These are phyloP conservation scores for Notothenia coriiceps DNA, from an alignment of 2,113 vertebrate genomes.

Conservation along the genomic window DNA sequence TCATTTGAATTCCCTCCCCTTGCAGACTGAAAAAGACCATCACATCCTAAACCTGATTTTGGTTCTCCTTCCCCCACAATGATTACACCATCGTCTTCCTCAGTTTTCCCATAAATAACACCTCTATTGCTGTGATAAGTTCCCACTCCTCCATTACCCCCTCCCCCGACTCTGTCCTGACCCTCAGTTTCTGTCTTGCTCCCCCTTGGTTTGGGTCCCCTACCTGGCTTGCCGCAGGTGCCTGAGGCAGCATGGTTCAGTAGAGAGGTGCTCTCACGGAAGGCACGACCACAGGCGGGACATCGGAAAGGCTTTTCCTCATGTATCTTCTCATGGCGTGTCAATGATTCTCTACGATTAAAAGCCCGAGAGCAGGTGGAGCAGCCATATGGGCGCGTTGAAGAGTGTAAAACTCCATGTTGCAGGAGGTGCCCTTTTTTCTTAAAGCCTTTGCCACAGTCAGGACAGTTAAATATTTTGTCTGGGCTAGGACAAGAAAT, in stretches of 20 bases:
- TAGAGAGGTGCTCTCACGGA: conserved; percentile 92
- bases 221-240: conserved; percentile 87
- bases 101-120: conserved; percentile 84
- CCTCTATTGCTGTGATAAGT: conserved; percentile 83
- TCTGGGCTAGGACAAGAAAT: conserved; percentile 85
- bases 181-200: conserved; percentile 83
- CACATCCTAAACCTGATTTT: conserved; percentile 81
- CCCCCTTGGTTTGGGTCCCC: conserved; percentile 82
- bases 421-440: conserved; percentile 96
- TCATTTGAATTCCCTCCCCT: conserved; percentile 83
- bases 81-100: conserved; percentile 83
- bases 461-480: conserved; percentile 88
- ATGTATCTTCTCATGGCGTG: conserved; percentile 95
- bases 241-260: conserved; percentile 93
- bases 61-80: conserved; percentile 82
- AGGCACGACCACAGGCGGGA: conserved; percentile 91
- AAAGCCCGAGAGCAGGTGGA: conserved; percentile 92
- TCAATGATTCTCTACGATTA: conserved; percentile 94
- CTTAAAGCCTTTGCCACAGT: conserved; percentile 95
- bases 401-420: conserved; percentile 94
- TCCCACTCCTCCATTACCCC: conserved; percentile 83
- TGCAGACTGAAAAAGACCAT: conserved; percentile 82
- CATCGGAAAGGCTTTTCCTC: conserved; percentile 91
- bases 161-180: conserved; percentile 82
- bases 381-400: conserved; percentile 92